phyloP scores from a whole-genome alignment of 2,888 invertebrate genomes.

The Drepanosiphum platanoidis region DNA sequence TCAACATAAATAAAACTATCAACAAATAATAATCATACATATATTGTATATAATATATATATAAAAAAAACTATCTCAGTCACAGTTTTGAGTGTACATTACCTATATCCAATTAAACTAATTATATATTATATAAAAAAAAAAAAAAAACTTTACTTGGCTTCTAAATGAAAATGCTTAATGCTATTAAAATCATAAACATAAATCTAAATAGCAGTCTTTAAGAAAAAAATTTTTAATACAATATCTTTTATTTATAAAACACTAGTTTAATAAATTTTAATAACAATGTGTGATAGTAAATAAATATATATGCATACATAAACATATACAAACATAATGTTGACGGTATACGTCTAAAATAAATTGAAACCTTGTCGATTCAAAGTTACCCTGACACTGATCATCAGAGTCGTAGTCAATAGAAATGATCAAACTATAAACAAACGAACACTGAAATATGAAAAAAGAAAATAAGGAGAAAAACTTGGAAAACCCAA shows the following conservation, averaged over 20 bases:
- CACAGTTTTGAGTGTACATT: constrained; percentile 47
- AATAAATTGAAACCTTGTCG: too few relatives aligned
- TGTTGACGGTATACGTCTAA: too few relatives aligned
- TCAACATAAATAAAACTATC: constrained; percentile 40
- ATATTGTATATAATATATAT: constrained; percentile 3
- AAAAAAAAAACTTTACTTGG: constrained; percentile 8
- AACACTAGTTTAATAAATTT: constrained; percentile 11
- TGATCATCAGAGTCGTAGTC: background rate
- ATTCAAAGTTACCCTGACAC: background rate
- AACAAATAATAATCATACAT: constrained; percentile 41
- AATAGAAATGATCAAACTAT: background rate
- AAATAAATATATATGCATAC: background rate
- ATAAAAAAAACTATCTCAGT: constrained; percentile 52
- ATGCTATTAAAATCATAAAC: constrained; percentile 57
- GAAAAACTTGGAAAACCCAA: too few relatives aligned
- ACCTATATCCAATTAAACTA: constrained; percentile 44
- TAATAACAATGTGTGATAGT: background rate
- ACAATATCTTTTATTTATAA: constrained; percentile 16
- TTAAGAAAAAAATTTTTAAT: constrained; percentile 49
- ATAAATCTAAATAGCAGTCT: constrained; percentile 61
- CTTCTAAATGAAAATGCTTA: constrained; percentile 45
- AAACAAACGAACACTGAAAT: background rate
- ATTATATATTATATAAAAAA: too few relatives aligned
- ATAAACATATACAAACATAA: background rate
- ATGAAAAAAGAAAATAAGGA: constrained; percentile 3